A percentile compares a stretch with the other conserved stretches of the same genome.
Evolutionary conservation across 2,888 invertebrate genomes (phyloP).

Genomic region (Phoenoteleia sp.): DNA sequence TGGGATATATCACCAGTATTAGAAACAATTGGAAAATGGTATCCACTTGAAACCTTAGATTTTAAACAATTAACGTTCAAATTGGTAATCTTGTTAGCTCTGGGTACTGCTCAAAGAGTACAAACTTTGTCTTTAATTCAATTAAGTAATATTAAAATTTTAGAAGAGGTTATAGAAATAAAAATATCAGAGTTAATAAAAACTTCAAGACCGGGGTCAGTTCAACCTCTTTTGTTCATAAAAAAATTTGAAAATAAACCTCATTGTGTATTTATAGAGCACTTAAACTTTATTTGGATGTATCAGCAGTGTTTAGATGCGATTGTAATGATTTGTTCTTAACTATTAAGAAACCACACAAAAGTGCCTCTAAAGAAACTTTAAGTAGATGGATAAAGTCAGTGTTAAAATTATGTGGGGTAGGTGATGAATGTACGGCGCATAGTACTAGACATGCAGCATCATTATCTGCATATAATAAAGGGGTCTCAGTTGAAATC

Average conservation of each 20-base stretch:
- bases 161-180: background rate
- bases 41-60: background rate
- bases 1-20: slow-evolving; percentile 51
- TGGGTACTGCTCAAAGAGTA: slow-evolving; percentile 23
- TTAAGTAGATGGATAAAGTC: background rate
- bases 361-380: background rate
- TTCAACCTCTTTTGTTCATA: background rate
- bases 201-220: background rate
- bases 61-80: background rate
- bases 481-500: background rate
- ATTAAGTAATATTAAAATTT: background rate
- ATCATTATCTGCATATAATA: background rate
- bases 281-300: background rate
- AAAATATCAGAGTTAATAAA: slow-evolving; percentile 2
- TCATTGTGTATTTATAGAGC: slow-evolving; percentile 38
- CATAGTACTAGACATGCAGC: background rate
- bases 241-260: slow-evolving; percentile 1
- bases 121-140: slow-evolving; percentile 9
- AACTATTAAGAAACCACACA: background rate
- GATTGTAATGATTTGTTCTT: background rate
- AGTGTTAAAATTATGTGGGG: background rate
- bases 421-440: background rate
- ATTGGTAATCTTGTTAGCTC: background rate
- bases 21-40: background rate
- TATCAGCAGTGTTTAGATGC: background rate